Base-by-base conservation (phyloP, 2,113 vertebrate species). In the Microtus pennsylvanicus region DNA sequence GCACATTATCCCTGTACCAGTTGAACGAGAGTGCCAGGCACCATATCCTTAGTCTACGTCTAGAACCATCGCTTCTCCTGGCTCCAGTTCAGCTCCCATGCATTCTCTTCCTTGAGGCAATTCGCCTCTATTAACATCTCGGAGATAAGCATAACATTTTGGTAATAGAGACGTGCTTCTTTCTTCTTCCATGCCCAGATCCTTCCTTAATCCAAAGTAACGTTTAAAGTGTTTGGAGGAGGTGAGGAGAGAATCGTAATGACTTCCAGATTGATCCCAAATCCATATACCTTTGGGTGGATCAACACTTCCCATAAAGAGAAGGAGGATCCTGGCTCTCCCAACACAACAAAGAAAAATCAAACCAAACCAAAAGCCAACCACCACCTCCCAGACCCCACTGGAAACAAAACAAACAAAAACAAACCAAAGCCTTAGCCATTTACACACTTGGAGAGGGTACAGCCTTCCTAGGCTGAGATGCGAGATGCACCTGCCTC, bases 401-500 rank as follows among this genome's bases (percentile, higher is more conserved):
- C 52, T 11, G 38, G 9, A 95, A 94, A 93, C 50, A 74, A 90
- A 95, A 88, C 61, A 52, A 93, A 98, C 70, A 97, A 96, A 98
- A 97, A 93, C 93, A 97, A 81, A 76, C 67, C 21, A 72, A 96
- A 96, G 47, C 92, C 92, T 96, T 78, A 63, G 89, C 3, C 21
- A 50, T 92, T 83, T 87, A 93, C 97, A 22, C 50, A 97, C 94
- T 97, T 89, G 94, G 96, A 90, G 95, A 93, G 87, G 94, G 65
- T 96, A 97, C 24, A 93, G 58, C 96, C 96, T 95, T 94, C 89
- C 95, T 92, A 81, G 97, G 97, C 95, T 30, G 96, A 96, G 97
- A 87, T 94, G 98, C 95, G 92, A 97, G 97, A 97, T 81, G 97
- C 58, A 89, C 97, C 97, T 98, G 98, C 98, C 86, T 94, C 97